Percentiles rank a stretch among this genome's conserved stretches.
Evolutionary conservation across 1,140 invertebrate genomes (phyloP).

Genomic region (Philaenus spumarius): DNA sequence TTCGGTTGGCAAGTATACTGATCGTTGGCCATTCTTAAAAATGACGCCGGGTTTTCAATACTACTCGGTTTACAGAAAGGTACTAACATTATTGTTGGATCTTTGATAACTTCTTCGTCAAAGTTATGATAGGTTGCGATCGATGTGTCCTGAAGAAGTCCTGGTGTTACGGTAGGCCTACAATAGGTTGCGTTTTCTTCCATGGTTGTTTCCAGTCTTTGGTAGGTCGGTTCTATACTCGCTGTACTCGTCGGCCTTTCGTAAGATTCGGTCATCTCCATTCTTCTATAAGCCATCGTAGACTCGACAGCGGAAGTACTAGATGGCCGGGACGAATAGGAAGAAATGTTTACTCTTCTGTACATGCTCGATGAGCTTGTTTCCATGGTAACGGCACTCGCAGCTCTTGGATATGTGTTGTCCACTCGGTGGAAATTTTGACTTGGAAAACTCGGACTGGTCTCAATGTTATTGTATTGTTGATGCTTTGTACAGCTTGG

Average conservation of each 20-base stretch:
- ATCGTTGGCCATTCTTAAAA: not conserved
- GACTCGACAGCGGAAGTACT: not conserved
- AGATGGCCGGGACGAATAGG: not conserved
- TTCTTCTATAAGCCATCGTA: not conserved
- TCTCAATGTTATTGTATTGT: slow-evolving; percentile 21
- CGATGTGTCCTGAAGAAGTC: too few relatives aligned
- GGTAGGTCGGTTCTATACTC: slow-evolving; percentile 5
- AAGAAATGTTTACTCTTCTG: slow-evolving; percentile 3
- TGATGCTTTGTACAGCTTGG: slow-evolving; percentile 60
- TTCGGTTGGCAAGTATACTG: slow-evolving; percentile 9
- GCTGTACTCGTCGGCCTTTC: not conserved
- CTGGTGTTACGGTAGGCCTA: not conserved
- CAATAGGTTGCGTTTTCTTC: not conserved
- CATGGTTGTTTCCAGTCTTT: not conserved
- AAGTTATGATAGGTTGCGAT: slow-evolving; percentile 2
- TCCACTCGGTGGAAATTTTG: not conserved
- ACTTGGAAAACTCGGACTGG: too few relatives aligned
- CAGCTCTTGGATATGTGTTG: not conserved
- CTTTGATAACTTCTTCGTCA: not conserved
- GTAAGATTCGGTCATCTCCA: slow-evolving; percentile 1
- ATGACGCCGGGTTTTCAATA: not conserved
- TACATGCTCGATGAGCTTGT: not conserved
- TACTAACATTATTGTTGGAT: not conserved
- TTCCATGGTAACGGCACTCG: not conserved
- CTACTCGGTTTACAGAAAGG: not conserved